Evolutionary conservation across 2,113 vertebrate genomes (phyloP).

Genomic region (Lasiurus borealis): DNA sequence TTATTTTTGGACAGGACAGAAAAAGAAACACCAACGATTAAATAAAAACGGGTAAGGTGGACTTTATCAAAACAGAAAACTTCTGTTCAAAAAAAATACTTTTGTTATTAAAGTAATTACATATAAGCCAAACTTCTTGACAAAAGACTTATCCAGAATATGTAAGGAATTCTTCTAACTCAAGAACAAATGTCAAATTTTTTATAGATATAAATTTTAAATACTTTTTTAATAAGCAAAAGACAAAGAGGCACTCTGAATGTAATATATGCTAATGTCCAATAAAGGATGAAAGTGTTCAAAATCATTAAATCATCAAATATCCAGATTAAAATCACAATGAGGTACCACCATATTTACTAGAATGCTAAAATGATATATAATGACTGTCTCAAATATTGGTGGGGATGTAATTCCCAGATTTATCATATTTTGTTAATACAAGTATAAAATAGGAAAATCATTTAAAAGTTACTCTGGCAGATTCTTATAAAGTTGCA

Average conservation of each 20-base stretch:
- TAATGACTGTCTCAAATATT: background rate
- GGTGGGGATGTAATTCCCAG: background rate
- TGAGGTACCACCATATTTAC: background rate
- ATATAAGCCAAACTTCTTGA: background rate
- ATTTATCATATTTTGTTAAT: background rate
- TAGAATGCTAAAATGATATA: conserved; percentile 10
- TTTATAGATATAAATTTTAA: background rate
- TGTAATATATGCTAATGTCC: background rate
- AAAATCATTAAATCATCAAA: background rate
- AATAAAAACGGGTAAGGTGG: background rate
- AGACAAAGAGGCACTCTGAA: background rate
- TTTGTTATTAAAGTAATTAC: background rate
- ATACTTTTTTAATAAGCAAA: background rate
- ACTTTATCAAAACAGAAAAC: background rate
- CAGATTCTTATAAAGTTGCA: background rate
- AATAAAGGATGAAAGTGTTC: background rate
- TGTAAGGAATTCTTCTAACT: background rate
- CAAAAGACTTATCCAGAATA: background rate
- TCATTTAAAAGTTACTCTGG: background rate
- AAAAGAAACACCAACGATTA: background rate
- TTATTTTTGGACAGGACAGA: background rate
- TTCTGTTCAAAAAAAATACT: background rate
- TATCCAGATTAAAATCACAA: conserved; percentile 19
- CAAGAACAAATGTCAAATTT: background rate
- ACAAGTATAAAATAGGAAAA: background rate